Evolutionary conservation across 64 coral and sea anemone species (phyloP).

Genomic region (Astreopora myriophthalma): DNA sequence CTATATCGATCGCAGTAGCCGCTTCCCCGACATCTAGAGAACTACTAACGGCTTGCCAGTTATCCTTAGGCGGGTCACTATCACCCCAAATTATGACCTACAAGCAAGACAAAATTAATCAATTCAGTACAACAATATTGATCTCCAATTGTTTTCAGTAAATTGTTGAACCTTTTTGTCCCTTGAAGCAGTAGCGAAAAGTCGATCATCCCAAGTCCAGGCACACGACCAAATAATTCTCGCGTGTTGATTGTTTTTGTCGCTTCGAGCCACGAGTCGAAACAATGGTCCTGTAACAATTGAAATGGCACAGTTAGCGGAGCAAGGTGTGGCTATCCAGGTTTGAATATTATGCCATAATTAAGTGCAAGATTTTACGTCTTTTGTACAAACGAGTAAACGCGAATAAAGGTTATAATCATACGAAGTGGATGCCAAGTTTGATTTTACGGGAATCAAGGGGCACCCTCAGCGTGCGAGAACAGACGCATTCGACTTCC

Average conservation of each 20-base stretch:
- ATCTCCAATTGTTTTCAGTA: too few relatives aligned
- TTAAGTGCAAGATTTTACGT: too few relatives aligned
- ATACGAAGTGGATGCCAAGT: too few relatives aligned
- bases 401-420: too few relatives aligned
- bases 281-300: slow-evolving; percentile 59
- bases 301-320: neutral
- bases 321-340: too few relatives aligned
- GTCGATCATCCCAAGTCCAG: slow-evolving; percentile 73
- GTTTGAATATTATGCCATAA: too few relatives aligned
- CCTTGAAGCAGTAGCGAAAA: slow-evolving; percentile 88
- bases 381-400: too few relatives aligned
- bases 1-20: slow-evolving; percentile 82
- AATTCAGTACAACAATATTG: too few relatives aligned
- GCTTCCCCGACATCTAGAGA: slow-evolving; percentile 84
- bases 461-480: too few relatives aligned
- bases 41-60: slow-evolving; percentile 69
- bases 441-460: too few relatives aligned
- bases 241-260: slow-evolving; percentile 73
- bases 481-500: too few relatives aligned
- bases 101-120: neutral
- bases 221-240: slow-evolving; percentile 97
- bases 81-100: slow-evolving; percentile 93
- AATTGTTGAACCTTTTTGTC: slow-evolving; percentile 97
- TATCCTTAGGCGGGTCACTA: slow-evolving; percentile 22
- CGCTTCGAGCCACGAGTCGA: slow-evolving; percentile 49